A percentile compares a stretch with the other conserved stretches of the same genome.
phyloP scores from a whole-genome alignment of 2,113 vertebrate species.

The Lepidothrix coronata region DNA sequence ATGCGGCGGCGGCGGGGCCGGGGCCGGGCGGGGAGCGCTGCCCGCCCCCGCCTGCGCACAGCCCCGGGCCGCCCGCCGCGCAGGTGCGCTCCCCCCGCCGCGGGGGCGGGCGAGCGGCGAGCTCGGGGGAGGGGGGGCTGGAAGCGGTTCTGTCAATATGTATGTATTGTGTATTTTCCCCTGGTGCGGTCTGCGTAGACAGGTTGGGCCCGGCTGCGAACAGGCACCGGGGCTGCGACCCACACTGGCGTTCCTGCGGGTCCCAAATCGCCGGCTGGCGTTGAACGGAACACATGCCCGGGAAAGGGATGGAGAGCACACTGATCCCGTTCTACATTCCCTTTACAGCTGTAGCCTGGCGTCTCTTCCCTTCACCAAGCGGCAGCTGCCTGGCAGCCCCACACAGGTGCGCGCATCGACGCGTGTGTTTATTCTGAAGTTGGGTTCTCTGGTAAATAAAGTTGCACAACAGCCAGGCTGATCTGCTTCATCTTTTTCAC shows the following conservation, averaged over 20 bases:
- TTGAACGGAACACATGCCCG: fast-evolving
- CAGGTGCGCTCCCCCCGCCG: neutral
- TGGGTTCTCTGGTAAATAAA: neutral
- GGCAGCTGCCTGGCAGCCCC: neutral
- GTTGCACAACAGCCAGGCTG: neutral
- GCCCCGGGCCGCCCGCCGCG: neutral
- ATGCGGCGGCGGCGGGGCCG: neutral
- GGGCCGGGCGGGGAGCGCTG: neutral
- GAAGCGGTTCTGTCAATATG: neutral
- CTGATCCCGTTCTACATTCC: fast-evolving
- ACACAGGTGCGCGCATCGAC: neutral
- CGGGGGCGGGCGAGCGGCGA: neutral
- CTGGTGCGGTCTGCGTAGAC: neutral
- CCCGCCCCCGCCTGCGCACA: neutral
- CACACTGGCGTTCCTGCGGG: neutral
- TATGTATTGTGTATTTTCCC: fast-evolving
- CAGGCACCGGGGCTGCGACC: no score
- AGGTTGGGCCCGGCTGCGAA: neutral
- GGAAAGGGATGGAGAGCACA: fast-evolving
- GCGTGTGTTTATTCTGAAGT: neutral
- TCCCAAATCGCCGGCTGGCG: neutral
- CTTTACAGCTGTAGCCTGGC: neutral
- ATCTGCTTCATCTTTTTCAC: neutral
- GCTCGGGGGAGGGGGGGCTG: no score
- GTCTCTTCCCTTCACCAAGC: neutral